Conservation (phyloP, 2,888 invertebrate species). For the Parnassius glacialis region DNA sequence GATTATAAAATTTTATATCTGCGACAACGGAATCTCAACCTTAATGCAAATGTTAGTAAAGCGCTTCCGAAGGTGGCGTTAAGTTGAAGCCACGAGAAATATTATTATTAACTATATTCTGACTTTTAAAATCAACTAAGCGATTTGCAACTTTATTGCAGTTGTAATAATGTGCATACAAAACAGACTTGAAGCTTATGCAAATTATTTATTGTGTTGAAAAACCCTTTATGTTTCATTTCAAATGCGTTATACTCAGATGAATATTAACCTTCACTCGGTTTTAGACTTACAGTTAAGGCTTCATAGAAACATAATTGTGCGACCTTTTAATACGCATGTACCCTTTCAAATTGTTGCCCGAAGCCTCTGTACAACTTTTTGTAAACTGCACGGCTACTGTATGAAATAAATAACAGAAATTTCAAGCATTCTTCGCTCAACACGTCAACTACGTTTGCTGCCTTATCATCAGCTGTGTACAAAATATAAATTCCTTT, state of each 20-base stretch:
- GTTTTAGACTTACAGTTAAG: conserved; percentile 3
- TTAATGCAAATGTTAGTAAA: conserved; percentile 34
- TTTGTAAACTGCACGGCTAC: conserved; percentile 25
- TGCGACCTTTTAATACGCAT: neutral
- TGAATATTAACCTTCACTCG: conserved; percentile 14
- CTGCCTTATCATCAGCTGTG: conserved; percentile 9
- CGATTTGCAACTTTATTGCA: neutral
- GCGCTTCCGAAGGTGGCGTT: conserved; percentile 26
- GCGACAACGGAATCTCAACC: conserved; percentile 33
- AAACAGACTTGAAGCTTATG: conserved; percentile 20
- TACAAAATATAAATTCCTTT: conserved; percentile 20
- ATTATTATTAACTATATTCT: conserved; percentile 22
- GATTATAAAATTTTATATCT: conserved; percentile 36
- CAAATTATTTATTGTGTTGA: conserved; percentile 31
- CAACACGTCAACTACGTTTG: conserved; percentile 12
- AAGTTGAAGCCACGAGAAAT: conserved; percentile 27
- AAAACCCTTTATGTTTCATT: conserved; percentile 28
- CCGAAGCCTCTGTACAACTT: conserved; percentile 1
- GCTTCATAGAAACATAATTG: conserved; percentile 5
- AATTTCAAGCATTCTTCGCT: conserved; percentile 13
- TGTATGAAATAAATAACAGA: conserved; percentile 22
- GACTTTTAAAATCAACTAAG: neutral
- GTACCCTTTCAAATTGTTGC: neutral
- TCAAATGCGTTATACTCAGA: conserved; percentile 18
- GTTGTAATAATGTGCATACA: neutral